Percentiles rank a stretch among this genome's conserved stretches.
phyloP scores from a whole-genome alignment of 2,113 vertebrate species.

The Cepphus grylle region DNA sequence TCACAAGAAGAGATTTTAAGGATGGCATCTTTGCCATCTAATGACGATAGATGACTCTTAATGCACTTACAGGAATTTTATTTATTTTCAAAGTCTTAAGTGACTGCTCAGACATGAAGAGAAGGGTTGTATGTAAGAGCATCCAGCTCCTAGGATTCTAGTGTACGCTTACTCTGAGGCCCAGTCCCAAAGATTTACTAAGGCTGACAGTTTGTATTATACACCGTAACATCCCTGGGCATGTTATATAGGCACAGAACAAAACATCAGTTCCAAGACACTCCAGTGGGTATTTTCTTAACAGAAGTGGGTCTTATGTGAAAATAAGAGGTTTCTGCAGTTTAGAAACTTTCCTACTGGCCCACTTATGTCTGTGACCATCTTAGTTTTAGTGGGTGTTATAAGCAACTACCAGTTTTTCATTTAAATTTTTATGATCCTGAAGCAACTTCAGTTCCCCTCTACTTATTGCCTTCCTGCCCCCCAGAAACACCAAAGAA shows the following conservation, averaged over 20 bases:
- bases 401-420: not conserved
- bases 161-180: not conserved
- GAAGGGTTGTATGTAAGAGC: not conserved
- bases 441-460: not conserved
- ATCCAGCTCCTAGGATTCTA: not conserved
- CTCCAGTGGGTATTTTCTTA: not conserved
- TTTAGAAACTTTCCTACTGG: not conserved
- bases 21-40: not conserved
- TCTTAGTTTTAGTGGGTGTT: not conserved
- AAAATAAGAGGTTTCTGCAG: not conserved
- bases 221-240: rapidly evolving
- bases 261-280: not conserved
- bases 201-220: not conserved
- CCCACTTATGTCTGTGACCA: not conserved
- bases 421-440: not conserved
- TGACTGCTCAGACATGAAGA: not conserved
- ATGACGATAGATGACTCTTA: not conserved
- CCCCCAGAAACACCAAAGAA: not conserved
- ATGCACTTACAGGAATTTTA: not conserved
- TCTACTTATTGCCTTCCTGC: not conserved
- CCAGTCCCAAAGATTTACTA: not conserved
- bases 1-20: not conserved
- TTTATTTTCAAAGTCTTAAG: not conserved
- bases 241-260: not conserved
- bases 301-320: not conserved